phyloP scores from a whole-genome alignment of 2,888 invertebrate species.

The Melieria crassipennis region DNA sequence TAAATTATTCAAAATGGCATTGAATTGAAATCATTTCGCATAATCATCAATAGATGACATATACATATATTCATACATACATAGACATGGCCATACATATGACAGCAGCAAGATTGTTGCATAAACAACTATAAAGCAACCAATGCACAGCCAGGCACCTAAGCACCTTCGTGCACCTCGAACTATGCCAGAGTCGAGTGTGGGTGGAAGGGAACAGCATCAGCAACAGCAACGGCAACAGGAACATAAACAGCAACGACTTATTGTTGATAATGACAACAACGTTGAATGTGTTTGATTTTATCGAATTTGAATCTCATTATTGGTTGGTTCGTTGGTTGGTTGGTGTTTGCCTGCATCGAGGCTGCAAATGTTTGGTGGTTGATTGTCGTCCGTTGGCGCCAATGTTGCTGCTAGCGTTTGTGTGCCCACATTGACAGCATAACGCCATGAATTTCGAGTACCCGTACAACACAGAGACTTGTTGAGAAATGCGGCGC shows the following conservation, averaged over 20 bases:
- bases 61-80: too few species aligned
- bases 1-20: constrained; percentile 29
- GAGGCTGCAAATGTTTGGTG: too few species aligned
- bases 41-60: constrained; percentile 16
- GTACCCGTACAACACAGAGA: too few species aligned
- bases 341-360: too few species aligned
- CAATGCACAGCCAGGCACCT: not conserved
- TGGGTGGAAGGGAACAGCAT: not conserved
- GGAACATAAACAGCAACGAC: not conserved
- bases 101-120: not conserved
- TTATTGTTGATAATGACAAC: not conserved
- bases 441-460: too few species aligned
- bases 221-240: not conserved
- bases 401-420: too few species aligned
- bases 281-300: constrained; percentile 31
- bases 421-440: too few species aligned
- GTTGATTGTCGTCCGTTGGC: too few species aligned
- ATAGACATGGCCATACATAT: too few species aligned
- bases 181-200: not conserved
- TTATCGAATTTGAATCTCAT: constrained; percentile 28
- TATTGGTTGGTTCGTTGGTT: not conserved
- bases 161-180: not conserved
- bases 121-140: not conserved
- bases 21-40: constrained; percentile 26
- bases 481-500: not conserved